Base-by-base conservation (phyloP, 2,888 invertebrate genomes). In the Orchesella flavescens region DNA sequence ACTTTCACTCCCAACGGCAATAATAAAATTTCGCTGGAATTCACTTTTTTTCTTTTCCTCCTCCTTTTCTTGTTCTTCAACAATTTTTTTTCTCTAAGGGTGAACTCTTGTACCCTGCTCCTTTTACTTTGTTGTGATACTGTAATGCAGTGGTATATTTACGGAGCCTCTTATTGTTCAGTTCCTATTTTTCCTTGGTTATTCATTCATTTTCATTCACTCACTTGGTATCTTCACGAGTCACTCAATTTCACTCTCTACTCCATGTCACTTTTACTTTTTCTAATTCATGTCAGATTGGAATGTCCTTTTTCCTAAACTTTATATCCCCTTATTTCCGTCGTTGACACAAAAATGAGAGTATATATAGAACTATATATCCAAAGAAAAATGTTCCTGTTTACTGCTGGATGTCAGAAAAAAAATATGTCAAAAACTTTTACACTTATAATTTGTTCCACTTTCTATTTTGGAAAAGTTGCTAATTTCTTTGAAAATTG, bases 1-100 rank as follows among this genome's bases (percentile, higher is more conserved):
- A 63, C 66, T 71, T 63, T 65, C 57, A 74, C 68, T 78, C 74
- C 83, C 78, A 78, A 73, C 74, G 83, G 83, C 74, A 74, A 78
- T 78, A 83, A 78, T 78, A 83, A 83, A 77, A 73, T 59, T 83
- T 43, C 34, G 49, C 24, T 61, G 74, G 78, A 78, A 78, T 83
- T 83, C 78, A 74, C 78, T 83, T 83, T 83, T 78, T 34, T 34
- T 34, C 7, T 34, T n/a, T n/a, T n/a, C n/a, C n/a, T n/a, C n/a
- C n/a, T n/a, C n/a, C n/a, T n/a, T n/a, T n/a, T n/a, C n/a, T n/a
- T n/a, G n/a, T 7, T 34, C 34, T 34, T 34, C 34, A 34, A 53
- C 74, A 78, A 73, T 34, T 83, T 78, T 77, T 59, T 72, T 57
- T 19, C 72, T 69, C 23, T 17, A 77, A 53, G 59, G 66, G 76